Evolutionary conservation across 2,113 vertebrate species (phyloP), one percentile per base, ranked within the genome.

Genomic region (Glaucidium brasilianum): DNA sequence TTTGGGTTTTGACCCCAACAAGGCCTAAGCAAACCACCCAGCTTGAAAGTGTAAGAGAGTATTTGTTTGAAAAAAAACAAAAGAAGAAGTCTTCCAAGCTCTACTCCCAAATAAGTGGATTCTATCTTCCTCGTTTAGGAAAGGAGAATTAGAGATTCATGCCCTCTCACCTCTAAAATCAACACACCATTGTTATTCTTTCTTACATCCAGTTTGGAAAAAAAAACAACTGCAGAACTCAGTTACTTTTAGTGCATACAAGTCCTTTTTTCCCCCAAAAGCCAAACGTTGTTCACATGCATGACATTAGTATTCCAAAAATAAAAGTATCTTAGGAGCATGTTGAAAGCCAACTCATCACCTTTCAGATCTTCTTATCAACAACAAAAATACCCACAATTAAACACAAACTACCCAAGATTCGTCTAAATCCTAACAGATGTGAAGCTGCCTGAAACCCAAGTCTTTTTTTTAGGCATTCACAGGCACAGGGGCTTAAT

Each of bases 371-470:
- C 85, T 84, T 83, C 92, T 85, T 43, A 80, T 49, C 85, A 83
- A 81, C 76, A 93, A 85, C 30, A 94, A 75, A 90, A 96, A 80
- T 35, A 26, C 58, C 52, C 41, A 39, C 52, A 90, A 94, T 76
- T 94, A 92, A 96, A 69, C 79, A 87, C 39, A 56, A 90, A 86
- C 68, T 81, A 82, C 89, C 81, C 29, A 26, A 67, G 55, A 85
- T 75, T 94, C 92, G 74, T 90, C 74, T 90, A 94, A 92, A 92
- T 64, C 82, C 5, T 11, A 83, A 53, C 81, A 96, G 73, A 94
- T 77, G 81, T 58, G 89, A 92, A 93, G 84, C 23, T 60, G 74
- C 47, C 59, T 66, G 55, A 69, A 92, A 84, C 27, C 32, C 3
- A 30, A 96, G 88, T 45, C 77, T 73, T 93, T 47, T 47, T 47